Conservation (phyloP, 2,888 invertebrate genomes). For the Ditylenchus weischeri region DNA sequence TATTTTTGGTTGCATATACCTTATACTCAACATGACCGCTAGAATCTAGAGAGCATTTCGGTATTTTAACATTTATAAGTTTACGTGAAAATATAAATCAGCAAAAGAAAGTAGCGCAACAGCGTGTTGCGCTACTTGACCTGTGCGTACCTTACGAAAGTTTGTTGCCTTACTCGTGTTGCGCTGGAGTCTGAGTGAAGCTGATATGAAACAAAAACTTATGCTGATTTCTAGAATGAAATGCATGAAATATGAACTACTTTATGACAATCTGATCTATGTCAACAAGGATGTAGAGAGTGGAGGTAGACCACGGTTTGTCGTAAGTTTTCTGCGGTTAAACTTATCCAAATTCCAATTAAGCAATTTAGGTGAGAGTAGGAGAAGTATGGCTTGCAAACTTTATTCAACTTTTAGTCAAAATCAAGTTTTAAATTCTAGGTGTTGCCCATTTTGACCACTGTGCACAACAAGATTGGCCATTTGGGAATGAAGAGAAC, state of each 20-base stretch:
- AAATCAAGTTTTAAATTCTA: background rate
- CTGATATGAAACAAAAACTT: too few relatives aligned
- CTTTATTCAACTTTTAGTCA: background rate
- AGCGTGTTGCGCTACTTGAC: too few relatives aligned
- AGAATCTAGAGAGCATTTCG: too few relatives aligned
- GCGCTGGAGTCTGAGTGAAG: too few relatives aligned
- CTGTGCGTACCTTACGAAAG: too few relatives aligned
- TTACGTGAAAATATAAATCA: too few relatives aligned
- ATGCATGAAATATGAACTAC: constrained; percentile 8
- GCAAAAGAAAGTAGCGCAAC: too few relatives aligned
- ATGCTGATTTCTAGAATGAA: constrained; percentile 7
- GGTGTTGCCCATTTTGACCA: background rate
- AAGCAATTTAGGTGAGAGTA: background rate
- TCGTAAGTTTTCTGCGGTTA: background rate
- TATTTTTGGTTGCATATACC: too few relatives aligned
- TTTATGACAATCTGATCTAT: background rate
- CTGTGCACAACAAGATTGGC: constrained; percentile 8
- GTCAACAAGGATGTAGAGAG: constrained; percentile 4
- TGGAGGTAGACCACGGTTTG: constrained; percentile 4
- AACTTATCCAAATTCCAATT: too few relatives aligned
- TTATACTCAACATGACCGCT: too few relatives aligned
- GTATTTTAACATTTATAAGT: too few relatives aligned
- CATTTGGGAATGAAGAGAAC: constrained; percentile 9
- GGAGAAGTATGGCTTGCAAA: background rate
- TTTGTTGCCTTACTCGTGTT: too few relatives aligned